Evolutionary conservation across 1,140 invertebrate genomes (phyloP).

Genomic region (Bombus superbus): DNA sequence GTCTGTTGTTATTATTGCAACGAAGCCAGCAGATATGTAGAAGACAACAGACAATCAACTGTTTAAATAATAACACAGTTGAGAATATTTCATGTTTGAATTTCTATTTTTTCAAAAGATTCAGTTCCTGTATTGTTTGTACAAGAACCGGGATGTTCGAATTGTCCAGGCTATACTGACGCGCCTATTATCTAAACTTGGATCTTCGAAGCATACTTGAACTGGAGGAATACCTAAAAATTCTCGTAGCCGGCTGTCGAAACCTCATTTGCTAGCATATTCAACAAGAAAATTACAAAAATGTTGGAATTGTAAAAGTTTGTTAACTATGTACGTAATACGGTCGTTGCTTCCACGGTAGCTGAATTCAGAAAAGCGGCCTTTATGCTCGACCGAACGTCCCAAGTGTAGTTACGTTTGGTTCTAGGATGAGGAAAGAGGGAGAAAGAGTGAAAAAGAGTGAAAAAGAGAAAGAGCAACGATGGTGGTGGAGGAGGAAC

Average conservation of each 20-base stretch:
- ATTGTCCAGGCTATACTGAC: not conserved
- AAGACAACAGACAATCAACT: too few relatives aligned
- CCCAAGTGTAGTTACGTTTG: conserved; percentile 1
- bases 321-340: conserved; percentile 1
- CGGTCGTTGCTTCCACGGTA: conserved; percentile 45
- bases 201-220: not conserved
- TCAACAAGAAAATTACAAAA: not conserved
- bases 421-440: conserved; percentile 39
- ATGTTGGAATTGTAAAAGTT: not conserved
- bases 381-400: conserved; percentile 39
- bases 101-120: not conserved
- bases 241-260: not conserved
- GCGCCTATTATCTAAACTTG: not conserved
- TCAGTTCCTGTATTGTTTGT: not conserved
- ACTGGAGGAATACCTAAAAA: not conserved
- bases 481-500: conserved; percentile 48
- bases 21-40: not conserved
- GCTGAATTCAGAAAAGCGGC: conserved; percentile 30
- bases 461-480: conserved; percentile 33
- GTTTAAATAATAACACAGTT: too few relatives aligned
- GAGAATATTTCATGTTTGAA: not conserved
- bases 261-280: not conserved
- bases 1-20: not conserved
- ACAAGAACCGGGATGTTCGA: not conserved
- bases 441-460: not conserved